Percentiles rank a stretch among this genome's conserved stretches.
Conservation (phyloP, 2,113 vertebrate species). For the Ctenodactylus gundi region DNA sequence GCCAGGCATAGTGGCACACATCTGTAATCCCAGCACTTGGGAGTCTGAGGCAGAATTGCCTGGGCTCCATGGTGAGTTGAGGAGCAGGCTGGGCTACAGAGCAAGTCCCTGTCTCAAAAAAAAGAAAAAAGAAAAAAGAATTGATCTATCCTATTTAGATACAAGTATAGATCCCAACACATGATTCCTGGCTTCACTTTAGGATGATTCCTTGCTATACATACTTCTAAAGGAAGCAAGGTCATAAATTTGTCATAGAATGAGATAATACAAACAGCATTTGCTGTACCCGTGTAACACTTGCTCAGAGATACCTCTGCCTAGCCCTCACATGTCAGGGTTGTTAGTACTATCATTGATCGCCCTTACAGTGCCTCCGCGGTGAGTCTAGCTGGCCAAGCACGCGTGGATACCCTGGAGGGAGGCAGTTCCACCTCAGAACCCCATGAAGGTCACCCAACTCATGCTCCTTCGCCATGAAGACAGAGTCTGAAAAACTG, state of each 20-base stretch:
- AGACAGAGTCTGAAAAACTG: not conserved
- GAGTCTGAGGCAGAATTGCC: too few relatives aligned
- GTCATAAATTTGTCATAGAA: constrained; percentile 16
- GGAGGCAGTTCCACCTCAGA: not conserved
- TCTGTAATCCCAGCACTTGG: too few relatives aligned
- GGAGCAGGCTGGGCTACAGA: too few relatives aligned
- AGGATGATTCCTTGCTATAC: not conserved
- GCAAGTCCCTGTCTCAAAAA: too few relatives aligned
- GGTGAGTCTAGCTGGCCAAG: not conserved
- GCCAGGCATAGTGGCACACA: too few relatives aligned
- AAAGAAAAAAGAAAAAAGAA: too few relatives aligned
- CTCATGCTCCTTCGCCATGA: not conserved
- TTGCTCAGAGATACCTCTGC: not conserved
- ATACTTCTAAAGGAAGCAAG: not conserved
- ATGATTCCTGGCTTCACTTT: not conserved
- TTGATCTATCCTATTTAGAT: not conserved
- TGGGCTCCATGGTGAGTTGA: too few relatives aligned
- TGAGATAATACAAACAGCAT: constrained; percentile 1
- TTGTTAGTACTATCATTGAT: not conserved
- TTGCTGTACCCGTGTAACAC: not conserved
- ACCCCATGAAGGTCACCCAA: not conserved
- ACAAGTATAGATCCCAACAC: not conserved
- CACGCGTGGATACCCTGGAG: not conserved
- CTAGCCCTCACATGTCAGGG: not conserved
- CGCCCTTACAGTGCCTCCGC: not conserved